phyloP scores from a whole-genome alignment of 1,140 invertebrate species.

The Nasonia giraulti region DNA sequence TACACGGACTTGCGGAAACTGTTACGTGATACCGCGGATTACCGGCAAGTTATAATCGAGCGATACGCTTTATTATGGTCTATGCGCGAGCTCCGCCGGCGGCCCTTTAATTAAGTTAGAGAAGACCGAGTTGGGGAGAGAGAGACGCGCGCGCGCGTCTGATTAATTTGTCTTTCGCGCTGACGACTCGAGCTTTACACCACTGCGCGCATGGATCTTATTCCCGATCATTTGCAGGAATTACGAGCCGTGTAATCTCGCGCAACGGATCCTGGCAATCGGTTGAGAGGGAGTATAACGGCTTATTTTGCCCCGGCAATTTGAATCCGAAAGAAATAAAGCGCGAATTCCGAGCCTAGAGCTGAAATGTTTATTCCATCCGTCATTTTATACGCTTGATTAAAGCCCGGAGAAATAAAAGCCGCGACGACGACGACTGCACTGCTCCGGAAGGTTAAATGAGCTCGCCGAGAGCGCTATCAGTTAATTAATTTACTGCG shows the following conservation, averaged over 20 bases:
- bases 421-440: background rate
- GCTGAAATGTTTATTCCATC: background rate
- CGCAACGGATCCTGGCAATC: too few relatives aligned
- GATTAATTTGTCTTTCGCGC: slow-evolving; percentile 23
- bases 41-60: slow-evolving; percentile 43
- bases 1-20: slow-evolving; percentile 36
- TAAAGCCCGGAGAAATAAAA: background rate
- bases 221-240: background rate
- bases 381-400: background rate
- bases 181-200: background rate
- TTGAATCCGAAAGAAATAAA: background rate
- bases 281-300: too few relatives aligned
- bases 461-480: background rate
- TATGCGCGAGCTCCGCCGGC: background rate
- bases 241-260: too few relatives aligned
- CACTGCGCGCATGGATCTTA: background rate
- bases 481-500: slow-evolving; percentile 20
- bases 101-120: slow-evolving; percentile 42
- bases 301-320: too few relatives aligned
- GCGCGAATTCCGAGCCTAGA: background rate
- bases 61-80: slow-evolving; percentile 41
- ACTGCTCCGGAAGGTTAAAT: background rate
- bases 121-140: background rate
- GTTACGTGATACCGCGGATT: slow-evolving; percentile 34
- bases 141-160: background rate